A percentile compares a stretch with the other conserved stretches of the same genome.
Conservation (phyloP, 2,888 invertebrate species). For the Pilophorus perplexus region DNA sequence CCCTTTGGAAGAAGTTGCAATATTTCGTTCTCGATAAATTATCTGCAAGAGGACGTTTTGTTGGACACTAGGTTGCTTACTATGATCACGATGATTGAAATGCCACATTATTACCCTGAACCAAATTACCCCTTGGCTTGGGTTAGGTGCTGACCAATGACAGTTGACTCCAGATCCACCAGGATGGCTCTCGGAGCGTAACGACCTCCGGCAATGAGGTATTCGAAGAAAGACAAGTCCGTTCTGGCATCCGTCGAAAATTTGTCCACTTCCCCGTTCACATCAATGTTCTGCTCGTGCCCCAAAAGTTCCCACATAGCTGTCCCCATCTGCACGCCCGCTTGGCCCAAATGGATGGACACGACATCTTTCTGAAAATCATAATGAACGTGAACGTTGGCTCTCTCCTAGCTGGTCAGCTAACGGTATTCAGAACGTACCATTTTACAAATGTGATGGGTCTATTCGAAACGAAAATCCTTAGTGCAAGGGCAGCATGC, state of each 20-base stretch:
- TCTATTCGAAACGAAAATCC: too few relatives aligned
- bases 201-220: slow-evolving; percentile 21
- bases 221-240: slow-evolving; percentile 27
- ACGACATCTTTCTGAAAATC: slow-evolving; percentile 29
- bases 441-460: too few relatives aligned
- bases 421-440: too few relatives aligned
- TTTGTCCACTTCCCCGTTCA: too few relatives aligned
- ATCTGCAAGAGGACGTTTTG: slow-evolving; percentile 43
- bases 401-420: too few relatives aligned
- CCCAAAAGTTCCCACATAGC: slow-evolving; percentile 36
- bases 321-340: slow-evolving; percentile 36
- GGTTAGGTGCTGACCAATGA: slow-evolving; percentile 59
- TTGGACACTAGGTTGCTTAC: too few relatives aligned
- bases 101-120: too few relatives aligned
- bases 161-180: slow-evolving; percentile 85
- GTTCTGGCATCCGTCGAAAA: background rate
- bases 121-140: slow-evolving; percentile 7
- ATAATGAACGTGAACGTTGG: background rate
- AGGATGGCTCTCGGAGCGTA: slow-evolving; percentile 79
- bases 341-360: slow-evolving; percentile 41
- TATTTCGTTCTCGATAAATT: slow-evolving; percentile 46
- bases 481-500: too few relatives aligned
- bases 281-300: slow-evolving; percentile 10
- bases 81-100: too few relatives aligned
- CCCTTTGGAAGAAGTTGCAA: slow-evolving; percentile 44